Conservation (phyloP, 2,113 vertebrate species). For the Psilopogon haemacephalus region DNA sequence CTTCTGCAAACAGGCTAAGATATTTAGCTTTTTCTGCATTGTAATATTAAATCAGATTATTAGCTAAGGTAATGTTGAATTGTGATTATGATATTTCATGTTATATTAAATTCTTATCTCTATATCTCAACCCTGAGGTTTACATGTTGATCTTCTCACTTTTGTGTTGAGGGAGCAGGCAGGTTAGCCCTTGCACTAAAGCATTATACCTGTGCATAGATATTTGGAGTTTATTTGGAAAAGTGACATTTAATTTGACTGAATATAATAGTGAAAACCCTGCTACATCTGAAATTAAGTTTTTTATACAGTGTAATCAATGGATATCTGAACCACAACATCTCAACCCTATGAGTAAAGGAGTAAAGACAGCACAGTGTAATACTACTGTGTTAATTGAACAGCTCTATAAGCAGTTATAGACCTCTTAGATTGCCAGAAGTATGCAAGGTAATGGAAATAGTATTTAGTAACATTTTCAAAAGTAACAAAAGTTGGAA, state of each 20-base stretch:
- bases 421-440: neutral
- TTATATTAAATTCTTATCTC: no score
- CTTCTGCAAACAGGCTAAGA: no score
- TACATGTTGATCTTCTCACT: no score
- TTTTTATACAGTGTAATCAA: neutral
- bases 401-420: neutral
- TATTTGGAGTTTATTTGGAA: neutral
- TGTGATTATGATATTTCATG: no score
- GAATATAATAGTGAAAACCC: neutral
- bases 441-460: neutral
- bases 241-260: neutral
- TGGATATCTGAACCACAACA: fast-evolving
- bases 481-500: neutral
- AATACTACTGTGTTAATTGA: neutral
- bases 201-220: no score
- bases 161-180: no score
- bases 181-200: no score
- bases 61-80: no score
- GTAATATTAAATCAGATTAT: no score
- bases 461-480: neutral
- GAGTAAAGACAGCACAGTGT: neutral
- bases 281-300: neutral
- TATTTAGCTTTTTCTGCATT: no score
- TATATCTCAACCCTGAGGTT: no score
- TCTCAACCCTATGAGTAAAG: neutral